phyloP scores from a whole-genome alignment of 2,888 invertebrate species.

The Sinhomidia bicolor region DNA sequence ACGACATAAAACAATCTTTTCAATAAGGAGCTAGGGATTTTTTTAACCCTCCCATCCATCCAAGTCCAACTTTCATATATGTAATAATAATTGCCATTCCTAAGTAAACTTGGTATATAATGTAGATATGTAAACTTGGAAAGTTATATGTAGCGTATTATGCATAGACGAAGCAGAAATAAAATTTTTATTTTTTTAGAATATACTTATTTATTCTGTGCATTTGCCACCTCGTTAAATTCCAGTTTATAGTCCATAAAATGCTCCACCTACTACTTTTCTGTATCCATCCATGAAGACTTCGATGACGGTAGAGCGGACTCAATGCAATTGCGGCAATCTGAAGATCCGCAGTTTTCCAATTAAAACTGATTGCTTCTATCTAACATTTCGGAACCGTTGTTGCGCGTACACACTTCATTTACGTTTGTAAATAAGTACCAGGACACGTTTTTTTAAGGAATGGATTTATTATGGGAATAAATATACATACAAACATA shows the following conservation, averaged over 20 bases:
- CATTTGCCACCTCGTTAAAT: slow-evolving; percentile 62
- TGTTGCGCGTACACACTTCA: slow-evolving; percentile 1
- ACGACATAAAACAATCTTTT: background rate
- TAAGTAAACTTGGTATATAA: too few species aligned
- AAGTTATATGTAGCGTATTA: background rate
- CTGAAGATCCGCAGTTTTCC: background rate
- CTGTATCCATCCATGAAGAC: background rate
- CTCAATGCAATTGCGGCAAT: background rate
- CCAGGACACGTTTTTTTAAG: background rate
- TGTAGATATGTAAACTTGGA: too few species aligned
- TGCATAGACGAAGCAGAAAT: background rate
- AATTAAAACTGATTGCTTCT: slow-evolving; percentile 47
- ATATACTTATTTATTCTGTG: slow-evolving; percentile 5
- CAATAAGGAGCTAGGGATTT: slow-evolving; percentile 14
- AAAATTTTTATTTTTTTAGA: background rate
- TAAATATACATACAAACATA: too few species aligned
- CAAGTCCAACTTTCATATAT: slow-evolving; percentile 4
- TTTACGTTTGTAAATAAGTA: background rate
- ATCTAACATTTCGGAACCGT: background rate
- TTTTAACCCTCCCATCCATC: background rate
- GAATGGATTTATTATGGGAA: background rate
- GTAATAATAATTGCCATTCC: too few species aligned
- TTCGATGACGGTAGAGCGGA: too few species aligned
- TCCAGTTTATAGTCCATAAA: slow-evolving; percentile 64
- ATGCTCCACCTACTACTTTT: slow-evolving; percentile 4